Conservation (phyloP, 2,797 vertebrate genomes). For the Anguilla marmorata region DNA sequence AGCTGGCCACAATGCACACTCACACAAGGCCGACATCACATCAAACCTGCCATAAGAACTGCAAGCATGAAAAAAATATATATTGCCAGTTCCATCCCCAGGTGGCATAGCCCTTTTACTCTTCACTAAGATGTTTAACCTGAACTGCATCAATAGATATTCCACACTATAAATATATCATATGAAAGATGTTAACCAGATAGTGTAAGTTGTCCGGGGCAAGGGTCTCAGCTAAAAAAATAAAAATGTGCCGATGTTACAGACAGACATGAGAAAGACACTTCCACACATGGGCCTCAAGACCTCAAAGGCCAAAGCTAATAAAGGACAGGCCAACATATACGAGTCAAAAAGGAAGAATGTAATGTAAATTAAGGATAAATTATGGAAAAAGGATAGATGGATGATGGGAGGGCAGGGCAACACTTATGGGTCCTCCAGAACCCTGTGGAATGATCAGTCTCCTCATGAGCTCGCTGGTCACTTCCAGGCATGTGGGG, state of each 20-base stretch:
- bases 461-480: constrained; percentile 67
- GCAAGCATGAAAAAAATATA: background rate
- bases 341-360: background rate
- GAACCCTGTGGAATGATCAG: constrained; percentile 80
- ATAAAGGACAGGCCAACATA: background rate
- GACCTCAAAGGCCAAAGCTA: background rate
- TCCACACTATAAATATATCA: background rate
- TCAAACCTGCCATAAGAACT: background rate
- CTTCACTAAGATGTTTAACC: background rate
- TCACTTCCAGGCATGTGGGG: background rate
- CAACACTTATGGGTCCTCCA: constrained; percentile 79
- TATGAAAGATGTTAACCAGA: background rate
- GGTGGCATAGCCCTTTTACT: background rate
- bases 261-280: no score
- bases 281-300: background rate
- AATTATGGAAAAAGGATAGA: background rate
- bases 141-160: background rate
- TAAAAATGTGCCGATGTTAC: no score
- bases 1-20: background rate
- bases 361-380: background rate
- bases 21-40: background rate
- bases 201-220: background rate
- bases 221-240: no score
- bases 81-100: background rate
- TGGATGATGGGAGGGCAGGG: background rate